A percentile compares a stretch with the other conserved stretches of the same genome.
Evolutionary conservation across 2,113 vertebrate genomes (phyloP).

Genomic region (Plectropomus leopardus): DNA sequence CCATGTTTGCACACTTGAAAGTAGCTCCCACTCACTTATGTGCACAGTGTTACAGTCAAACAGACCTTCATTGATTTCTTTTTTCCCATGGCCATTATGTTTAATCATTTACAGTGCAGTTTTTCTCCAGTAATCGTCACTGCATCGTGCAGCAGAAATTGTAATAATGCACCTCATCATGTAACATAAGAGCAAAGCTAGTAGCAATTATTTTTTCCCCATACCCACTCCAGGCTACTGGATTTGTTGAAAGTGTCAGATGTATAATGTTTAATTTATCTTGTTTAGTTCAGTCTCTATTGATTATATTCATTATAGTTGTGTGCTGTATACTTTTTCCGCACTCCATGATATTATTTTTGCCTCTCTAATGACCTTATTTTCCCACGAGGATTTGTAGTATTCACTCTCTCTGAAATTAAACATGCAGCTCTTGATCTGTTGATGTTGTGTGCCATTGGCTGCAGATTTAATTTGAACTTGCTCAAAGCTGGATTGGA

Average conservation of each 20-base stretch:
- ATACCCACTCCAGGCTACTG: background rate
- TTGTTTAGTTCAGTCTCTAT: background rate
- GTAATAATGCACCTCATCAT: conserved; percentile 18
- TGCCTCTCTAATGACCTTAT: conserved; percentile 22
- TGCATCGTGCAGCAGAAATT: conserved; percentile 1
- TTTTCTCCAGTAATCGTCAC: background rate
- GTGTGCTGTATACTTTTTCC: background rate
- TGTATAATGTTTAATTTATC: conserved; percentile 5
- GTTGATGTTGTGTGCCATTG: conserved; percentile 21
- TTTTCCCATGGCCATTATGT: background rate
- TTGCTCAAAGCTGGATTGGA: conserved; percentile 20
- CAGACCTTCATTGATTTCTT: background rate
- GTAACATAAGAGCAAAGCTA: conserved; percentile 13
- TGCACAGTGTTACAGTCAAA: background rate
- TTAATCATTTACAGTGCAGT: conserved; percentile 2
- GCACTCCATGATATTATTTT: conserved; percentile 22
- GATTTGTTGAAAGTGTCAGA: conserved; percentile 3
- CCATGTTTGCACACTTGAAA: background rate
- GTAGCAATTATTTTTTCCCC: conserved; percentile 2
- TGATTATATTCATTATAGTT: conserved; percentile 3
- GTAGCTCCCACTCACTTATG: background rate
- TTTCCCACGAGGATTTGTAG: conserved; percentile 27
- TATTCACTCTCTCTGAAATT: conserved; percentile 15
- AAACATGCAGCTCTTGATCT: conserved; percentile 35
- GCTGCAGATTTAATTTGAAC: conserved; percentile 32